These are phyloP conservation scores for Blastobasis lacticolella DNA, from an alignment of 2,888 invertebrate species.

Conservation along the genomic window DNA sequence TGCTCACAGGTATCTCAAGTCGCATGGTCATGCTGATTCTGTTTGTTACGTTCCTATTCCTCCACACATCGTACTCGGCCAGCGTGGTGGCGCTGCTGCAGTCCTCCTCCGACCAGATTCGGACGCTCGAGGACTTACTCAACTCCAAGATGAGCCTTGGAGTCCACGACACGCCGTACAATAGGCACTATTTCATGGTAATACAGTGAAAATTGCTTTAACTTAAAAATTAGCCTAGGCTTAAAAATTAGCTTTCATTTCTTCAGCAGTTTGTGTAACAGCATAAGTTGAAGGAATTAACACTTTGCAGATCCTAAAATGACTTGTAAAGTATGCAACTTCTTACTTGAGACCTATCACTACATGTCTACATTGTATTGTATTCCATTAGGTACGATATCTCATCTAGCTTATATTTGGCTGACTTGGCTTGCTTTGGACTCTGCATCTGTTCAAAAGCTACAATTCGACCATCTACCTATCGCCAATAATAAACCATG, in stretches of 20 bases:
- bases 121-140: conserved; percentile 76
- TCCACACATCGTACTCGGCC: conserved; percentile 83
- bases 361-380: too few species aligned
- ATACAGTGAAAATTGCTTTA: background rate
- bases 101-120: conserved; percentile 78
- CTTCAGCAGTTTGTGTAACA: background rate
- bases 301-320: too few species aligned
- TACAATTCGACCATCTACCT: too few species aligned
- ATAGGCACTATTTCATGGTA: background rate
- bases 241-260: background rate
- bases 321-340: too few species aligned
- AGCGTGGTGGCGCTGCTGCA: conserved; percentile 82
- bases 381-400: too few species aligned
- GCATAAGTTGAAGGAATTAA: too few species aligned
- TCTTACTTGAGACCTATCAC: too few species aligned
- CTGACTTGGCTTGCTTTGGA: too few species aligned
- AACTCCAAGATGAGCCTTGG: conserved; percentile 58
- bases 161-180: background rate
- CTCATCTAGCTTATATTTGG: too few species aligned
- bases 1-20: conserved; percentile 51
- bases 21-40: conserved; percentile 77
- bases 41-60: conserved; percentile 76
- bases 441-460: too few species aligned
- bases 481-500: too few species aligned
- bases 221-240: too few species aligned